Percentiles rank a stretch among this genome's conserved stretches.
Conservation (phyloP, 2,888 invertebrate genomes). For the Drosophila limbata region DNA sequence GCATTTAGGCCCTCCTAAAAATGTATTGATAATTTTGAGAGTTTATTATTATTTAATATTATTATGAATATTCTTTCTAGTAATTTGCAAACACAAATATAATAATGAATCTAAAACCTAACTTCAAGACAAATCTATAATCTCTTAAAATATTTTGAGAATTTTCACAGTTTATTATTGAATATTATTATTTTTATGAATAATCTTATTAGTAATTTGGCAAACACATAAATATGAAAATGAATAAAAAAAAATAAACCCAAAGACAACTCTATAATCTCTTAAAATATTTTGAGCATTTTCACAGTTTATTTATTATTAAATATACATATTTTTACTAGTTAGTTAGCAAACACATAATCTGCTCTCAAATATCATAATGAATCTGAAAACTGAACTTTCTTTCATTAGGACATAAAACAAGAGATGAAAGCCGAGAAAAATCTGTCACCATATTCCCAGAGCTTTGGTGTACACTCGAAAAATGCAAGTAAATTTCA, state of each 20-base stretch:
- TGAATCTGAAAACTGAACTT: neutral
- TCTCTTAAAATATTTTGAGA: too few relatives aligned
- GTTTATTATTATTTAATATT: neutral
- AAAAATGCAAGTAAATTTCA: slow-evolving; percentile 24
- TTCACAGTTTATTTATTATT: neutral
- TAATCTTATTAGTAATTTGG: too few relatives aligned
- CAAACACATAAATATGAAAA: too few relatives aligned
- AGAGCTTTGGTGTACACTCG: slow-evolving; percentile 15
- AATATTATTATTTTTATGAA: neutral
- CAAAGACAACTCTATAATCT: too few relatives aligned
- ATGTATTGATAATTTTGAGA: too few relatives aligned
- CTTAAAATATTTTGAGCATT: neutral
- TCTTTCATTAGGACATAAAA: neutral
- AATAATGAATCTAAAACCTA: too few relatives aligned
- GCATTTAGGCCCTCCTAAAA: too few relatives aligned
- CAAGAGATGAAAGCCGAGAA: slow-evolving; percentile 6
- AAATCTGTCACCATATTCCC: slow-evolving; percentile 34
- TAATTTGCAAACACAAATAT: too few relatives aligned
- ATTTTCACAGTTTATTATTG: neutral
- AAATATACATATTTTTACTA: neutral
- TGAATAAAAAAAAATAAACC: too few relatives aligned
- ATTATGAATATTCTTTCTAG: too few relatives aligned
- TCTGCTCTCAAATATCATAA: neutral
- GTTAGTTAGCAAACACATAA: too few relatives aligned
- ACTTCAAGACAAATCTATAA: too few relatives aligned